phyloP scores from a whole-genome alignment of 2,888 invertebrate species.

The Hirtodrosophila duncani region DNA sequence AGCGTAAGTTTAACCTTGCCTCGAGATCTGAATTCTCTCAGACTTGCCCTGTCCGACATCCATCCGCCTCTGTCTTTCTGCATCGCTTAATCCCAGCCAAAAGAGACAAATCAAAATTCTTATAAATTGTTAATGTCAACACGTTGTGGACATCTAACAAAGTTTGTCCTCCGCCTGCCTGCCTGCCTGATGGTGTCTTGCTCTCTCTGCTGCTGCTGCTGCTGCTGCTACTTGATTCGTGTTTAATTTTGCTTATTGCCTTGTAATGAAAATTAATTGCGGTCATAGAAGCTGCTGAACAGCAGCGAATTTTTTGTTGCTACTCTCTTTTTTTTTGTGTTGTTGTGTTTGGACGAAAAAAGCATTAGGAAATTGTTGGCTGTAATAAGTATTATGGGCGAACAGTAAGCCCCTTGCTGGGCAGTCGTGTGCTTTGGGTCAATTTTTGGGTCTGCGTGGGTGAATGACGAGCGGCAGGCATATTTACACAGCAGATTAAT shows the following conservation, averaged over 20 bases:
- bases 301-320: conserved; percentile 19
- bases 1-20: no score
- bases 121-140: conserved; percentile 56
- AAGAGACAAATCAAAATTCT: conserved; percentile 29
- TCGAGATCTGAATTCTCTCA: no score
- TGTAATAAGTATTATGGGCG: background rate
- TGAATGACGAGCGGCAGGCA: conserved; percentile 36
- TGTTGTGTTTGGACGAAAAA: conserved; percentile 4
- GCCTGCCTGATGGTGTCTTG: background rate
- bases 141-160: conserved; percentile 14
- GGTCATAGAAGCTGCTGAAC: conserved; percentile 39
- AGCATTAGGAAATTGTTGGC: conserved; percentile 46
- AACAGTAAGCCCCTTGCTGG: background rate
- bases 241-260: conserved; percentile 66
- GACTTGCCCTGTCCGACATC: no score
- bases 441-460: conserved; percentile 27
- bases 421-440: background rate
- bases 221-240: conserved; percentile 50
- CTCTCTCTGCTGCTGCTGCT: background rate
- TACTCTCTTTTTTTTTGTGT: conserved; percentile 11
- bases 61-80: conserved; percentile 3
- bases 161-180: conserved; percentile 5
- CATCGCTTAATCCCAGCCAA: background rate
- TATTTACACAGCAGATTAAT: conserved; percentile 61
- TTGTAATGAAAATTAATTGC: conserved; percentile 68